Evolutionary conservation across 2,888 invertebrate genomes (phyloP), one percentile per base, ranked within the genome.

Genomic region (Drosophila quinaria): DNA sequence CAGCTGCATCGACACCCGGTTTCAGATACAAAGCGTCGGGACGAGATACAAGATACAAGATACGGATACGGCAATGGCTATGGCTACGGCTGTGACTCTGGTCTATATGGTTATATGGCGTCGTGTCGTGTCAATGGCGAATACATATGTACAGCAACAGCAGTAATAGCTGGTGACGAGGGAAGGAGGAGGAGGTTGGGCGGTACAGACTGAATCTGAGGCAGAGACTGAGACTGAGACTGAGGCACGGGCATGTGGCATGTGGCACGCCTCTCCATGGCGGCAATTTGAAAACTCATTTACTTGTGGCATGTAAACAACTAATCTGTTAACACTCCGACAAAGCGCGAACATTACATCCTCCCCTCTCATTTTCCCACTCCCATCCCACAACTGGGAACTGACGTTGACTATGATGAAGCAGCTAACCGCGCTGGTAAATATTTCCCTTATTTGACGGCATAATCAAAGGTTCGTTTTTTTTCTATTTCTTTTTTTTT

Each of bases 281-380:
- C 63, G 84, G 82, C 72, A 81, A 88, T 89, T 80, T 69, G 83
- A 82, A 90, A 90, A 90, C 91, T 91, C 91, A 90, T 91, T 92
- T 92, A 91, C 92, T 92, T 89, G 89, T 91, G 92, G 92, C 92
- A 91, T 92, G 91, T 91, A 91, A 92, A 92, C 92, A 91, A 91
- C 91, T 92, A 91, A 91, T 91, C 92, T 92, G 90, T 92, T 92
- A 92, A 91, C 91, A 91, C 91, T 87, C 87, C 79, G 78, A 80
- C 87, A 87, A 86, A 70, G 74, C 77, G 74, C 67, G 61, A 75
- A 66, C 80, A 74, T 70, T 78, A 76, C 87, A 81, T 66, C 78
- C 68, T 68, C 35, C 37, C 29, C 44, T 10, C 55, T 19, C 17
- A 31, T 13, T 17, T n/a, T 4, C 33, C 22, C 19, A 11, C 22